Percentiles rank a stretch among this genome's conserved stretches.
Conservation (phyloP, 2,888 invertebrate genomes). For the Oconnorella tubifera region DNA sequence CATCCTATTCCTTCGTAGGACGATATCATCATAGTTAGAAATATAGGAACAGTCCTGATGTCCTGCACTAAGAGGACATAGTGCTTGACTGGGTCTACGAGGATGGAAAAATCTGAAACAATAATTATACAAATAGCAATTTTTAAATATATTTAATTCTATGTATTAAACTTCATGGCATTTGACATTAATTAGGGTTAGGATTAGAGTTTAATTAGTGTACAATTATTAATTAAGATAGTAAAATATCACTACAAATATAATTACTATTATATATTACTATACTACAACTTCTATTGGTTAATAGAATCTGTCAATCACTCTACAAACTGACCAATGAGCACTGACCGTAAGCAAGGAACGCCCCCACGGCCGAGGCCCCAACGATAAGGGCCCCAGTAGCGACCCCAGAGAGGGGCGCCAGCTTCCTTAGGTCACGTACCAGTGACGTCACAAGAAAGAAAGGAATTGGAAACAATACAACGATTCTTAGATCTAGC, state of each 20-base stretch:
- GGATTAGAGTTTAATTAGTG: no score
- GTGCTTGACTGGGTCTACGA: no score
- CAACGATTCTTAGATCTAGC: conserved; percentile 43
- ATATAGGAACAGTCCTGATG: conserved; percentile 30
- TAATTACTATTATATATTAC: no score
- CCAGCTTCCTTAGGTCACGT: conserved; percentile 44
- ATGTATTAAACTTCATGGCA: no score
- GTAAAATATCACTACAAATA: no score
- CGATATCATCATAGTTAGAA: conserved; percentile 49
- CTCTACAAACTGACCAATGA: conserved; percentile 19
- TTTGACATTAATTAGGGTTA: no score
- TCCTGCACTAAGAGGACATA: not conserved
- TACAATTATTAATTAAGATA: no score
- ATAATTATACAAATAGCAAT: no score
- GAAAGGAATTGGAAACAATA: conserved; percentile 45
- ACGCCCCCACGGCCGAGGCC: conserved; percentile 42
- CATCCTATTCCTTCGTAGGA: conserved; percentile 54
- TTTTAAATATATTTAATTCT: no score
- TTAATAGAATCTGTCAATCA: not conserved
- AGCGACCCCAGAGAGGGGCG: conserved; percentile 47
- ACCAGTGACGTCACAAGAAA: conserved; percentile 47
- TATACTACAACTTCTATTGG: not conserved
- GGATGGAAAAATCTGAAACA: no score
- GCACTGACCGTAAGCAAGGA: no score
- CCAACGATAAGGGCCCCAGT: conserved; percentile 46